Percentiles rank a stretch among this genome's conserved stretches.
Evolutionary conservation across 2,113 vertebrate genomes (phyloP).

Genomic region (Hypanus sabinus): DNA sequence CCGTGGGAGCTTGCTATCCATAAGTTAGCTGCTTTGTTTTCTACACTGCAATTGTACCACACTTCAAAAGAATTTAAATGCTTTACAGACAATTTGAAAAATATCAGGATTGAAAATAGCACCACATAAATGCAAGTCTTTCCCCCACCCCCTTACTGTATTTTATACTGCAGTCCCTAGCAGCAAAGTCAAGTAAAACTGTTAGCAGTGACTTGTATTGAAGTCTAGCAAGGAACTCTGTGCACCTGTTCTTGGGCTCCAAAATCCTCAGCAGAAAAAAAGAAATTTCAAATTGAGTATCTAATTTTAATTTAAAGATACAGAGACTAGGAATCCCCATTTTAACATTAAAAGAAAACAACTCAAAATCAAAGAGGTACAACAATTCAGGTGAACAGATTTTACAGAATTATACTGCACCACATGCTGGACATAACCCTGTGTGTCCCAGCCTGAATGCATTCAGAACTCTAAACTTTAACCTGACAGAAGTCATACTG

Average conservation of each 20-base stretch:
- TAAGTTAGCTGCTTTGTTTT: too few relatives aligned
- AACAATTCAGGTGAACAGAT: not conserved
- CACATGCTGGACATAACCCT: not conserved
- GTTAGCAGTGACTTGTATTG: not conserved
- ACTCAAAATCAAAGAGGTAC: not conserved
- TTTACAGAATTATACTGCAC: not conserved
- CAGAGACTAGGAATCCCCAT: not conserved
- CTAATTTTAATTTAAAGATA: not conserved
- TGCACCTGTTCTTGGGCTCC: too few relatives aligned
- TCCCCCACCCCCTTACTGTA: not conserved
- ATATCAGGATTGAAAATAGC: too few relatives aligned
- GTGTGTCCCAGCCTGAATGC: too few relatives aligned
- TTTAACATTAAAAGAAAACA: not conserved
- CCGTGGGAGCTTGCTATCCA: too few relatives aligned
- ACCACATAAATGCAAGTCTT: too few relatives aligned
- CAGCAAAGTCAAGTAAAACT: not conserved
- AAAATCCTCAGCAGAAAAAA: not conserved
- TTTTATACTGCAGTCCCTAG: not conserved
- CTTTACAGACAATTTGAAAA: too few relatives aligned
- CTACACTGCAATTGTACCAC: too few relatives aligned
- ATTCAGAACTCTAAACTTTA: not conserved
- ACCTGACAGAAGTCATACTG: not conserved
- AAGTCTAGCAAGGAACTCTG: too few relatives aligned
- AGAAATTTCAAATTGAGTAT: not conserved
- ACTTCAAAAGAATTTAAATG: too few relatives aligned